Percentiles rank a stretch among this genome's conserved stretches.
These are phyloP conservation scores for Polydrusus cervinus DNA, from an alignment of 2,888 invertebrate species.

Conservation along the genomic window DNA sequence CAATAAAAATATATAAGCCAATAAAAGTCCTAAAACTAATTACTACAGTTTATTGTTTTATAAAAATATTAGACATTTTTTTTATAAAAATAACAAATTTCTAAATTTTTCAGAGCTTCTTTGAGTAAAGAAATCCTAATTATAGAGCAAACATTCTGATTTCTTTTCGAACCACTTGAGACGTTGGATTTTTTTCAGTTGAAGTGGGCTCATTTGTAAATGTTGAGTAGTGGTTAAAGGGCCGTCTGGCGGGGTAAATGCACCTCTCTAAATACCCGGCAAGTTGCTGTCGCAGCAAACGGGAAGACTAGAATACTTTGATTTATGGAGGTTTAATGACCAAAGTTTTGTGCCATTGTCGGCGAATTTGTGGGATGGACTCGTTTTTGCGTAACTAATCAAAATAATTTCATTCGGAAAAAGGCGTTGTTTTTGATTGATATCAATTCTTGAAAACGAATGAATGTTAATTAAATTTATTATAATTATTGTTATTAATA, in stretches of 20 bases:
- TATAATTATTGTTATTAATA: no score
- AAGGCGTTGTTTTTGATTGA: conserved; percentile 26
- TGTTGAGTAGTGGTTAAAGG: conserved; percentile 24
- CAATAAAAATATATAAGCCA: no score
- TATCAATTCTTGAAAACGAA: neutral
- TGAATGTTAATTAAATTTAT: no score
- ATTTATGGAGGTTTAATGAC: conserved; percentile 54
- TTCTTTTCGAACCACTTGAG: conserved; percentile 9
- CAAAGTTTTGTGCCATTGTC: conserved; percentile 53
- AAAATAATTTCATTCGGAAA: conserved; percentile 13
- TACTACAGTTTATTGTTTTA: no score
- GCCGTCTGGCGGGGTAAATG: conserved; percentile 22
- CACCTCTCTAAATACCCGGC: conserved; percentile 36
- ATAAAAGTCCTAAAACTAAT: no score
- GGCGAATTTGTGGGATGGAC: conserved; percentile 29
- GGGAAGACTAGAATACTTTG: conserved; percentile 32
- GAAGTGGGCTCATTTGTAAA: conserved; percentile 38
- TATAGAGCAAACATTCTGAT: neutral
- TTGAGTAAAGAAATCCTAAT: neutral
- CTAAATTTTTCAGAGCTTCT: neutral
- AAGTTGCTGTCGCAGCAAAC: conserved; percentile 30
- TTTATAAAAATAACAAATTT: no score
- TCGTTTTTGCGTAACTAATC: conserved; percentile 34
- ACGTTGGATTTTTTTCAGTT: conserved; percentile 37
- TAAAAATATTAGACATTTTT: no score